Conservation (phyloP, 30 jellyfish, hydroid and myxozoan genomes). For the Aurelia aurita complex sp. Pacific region DNA sequence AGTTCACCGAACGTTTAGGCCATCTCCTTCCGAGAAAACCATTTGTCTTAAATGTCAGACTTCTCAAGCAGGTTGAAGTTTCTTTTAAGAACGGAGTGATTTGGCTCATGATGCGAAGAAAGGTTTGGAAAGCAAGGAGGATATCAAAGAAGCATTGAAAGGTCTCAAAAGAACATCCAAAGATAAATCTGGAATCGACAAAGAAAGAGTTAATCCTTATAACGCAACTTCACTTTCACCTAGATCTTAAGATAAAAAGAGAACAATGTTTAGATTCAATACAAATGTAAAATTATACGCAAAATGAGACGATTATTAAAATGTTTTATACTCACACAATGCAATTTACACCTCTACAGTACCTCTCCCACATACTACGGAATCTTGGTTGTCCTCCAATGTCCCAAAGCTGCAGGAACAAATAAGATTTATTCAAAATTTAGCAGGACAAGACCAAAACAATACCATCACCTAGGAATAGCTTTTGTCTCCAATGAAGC, state of each 20-base stretch:
- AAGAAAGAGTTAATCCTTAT: slow-evolving; percentile 76
- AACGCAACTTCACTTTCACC: slow-evolving; percentile 27
- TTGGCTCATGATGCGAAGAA: slow-evolving; percentile 83
- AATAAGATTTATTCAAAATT: neutral
- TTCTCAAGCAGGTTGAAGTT: too few relatives aligned
- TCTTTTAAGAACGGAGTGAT: slow-evolving; percentile 40
- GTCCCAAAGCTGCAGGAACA: slow-evolving; percentile 90
- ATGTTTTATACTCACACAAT: slow-evolving; percentile 76
- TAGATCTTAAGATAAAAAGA: too few relatives aligned
- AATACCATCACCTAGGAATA: too few relatives aligned
- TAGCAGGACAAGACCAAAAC: too few relatives aligned
- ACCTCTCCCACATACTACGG: slow-evolving; percentile 99
- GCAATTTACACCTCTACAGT: slow-evolving; percentile 99
- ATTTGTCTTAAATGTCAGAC: too few relatives aligned
- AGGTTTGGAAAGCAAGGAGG: slow-evolving; percentile 95
- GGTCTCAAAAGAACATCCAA: slow-evolving; percentile 73
- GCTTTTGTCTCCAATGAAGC: too few relatives aligned
- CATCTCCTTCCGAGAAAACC: too few relatives aligned
- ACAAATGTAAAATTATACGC: too few relatives aligned
- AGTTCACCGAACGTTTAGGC: too few relatives aligned
- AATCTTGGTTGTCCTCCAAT: slow-evolving; percentile 99
- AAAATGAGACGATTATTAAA: too few relatives aligned
- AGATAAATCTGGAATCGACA: slow-evolving; percentile 83
- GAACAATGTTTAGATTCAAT: too few relatives aligned
- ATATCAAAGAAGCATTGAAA: slow-evolving; percentile 79